These are phyloP conservation scores for Mionectes macconnelli DNA, from an alignment of 2,113 vertebrate species.

Conservation along the genomic window DNA sequence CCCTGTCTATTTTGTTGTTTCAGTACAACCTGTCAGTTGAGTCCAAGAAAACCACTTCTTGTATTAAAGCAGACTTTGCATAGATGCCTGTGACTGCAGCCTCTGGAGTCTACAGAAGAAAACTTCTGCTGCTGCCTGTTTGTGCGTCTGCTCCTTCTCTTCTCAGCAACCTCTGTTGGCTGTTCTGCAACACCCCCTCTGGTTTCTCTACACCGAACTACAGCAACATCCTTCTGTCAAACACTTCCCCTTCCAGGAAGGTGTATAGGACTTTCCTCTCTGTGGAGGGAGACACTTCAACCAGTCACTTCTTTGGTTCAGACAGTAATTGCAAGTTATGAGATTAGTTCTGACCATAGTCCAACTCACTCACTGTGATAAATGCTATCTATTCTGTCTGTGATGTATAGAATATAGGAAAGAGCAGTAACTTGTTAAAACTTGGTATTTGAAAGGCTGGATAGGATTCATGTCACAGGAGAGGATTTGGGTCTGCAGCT, in stretches of 20 bases:
- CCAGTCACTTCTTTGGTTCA: neutral
- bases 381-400: neutral
- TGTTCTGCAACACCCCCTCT: neutral
- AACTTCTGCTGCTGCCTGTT: neutral
- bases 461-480: neutral
- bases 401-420: neutral
- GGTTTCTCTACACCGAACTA: neutral
- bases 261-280: neutral
- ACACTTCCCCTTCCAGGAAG: neutral
- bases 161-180: neutral
- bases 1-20: neutral
- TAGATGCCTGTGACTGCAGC: neutral
- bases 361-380: neutral
- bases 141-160: neutral
- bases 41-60: neutral
- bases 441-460: neutral
- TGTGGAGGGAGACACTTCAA: neutral
- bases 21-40: neutral
- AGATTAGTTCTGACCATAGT: neutral
- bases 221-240: neutral
- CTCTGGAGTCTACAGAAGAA: neutral
- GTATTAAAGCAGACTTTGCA: neutral
- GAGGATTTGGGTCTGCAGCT: neutral
- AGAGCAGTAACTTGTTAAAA: neutral
- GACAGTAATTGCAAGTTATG: neutral